Percentiles rank a stretch among this genome's conserved stretches.
These are phyloP conservation scores for Porites australiensis DNA, from an alignment of 64 coral and sea anemone species.

Conservation along the genomic window DNA sequence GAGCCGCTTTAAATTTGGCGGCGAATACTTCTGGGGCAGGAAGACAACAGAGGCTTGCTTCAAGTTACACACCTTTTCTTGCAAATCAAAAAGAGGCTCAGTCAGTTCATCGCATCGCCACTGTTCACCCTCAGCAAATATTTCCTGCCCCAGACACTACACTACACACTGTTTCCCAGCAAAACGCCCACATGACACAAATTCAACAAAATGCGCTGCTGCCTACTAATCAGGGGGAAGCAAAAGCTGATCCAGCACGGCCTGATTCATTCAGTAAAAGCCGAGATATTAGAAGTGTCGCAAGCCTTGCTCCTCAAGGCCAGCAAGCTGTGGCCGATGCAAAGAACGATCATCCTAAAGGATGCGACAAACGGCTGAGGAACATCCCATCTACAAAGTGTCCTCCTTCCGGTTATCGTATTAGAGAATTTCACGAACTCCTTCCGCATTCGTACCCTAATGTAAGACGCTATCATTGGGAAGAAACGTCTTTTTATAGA, in stretches of 20 bases:
- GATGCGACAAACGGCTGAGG: too few relatives aligned
- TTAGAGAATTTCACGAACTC: neutral
- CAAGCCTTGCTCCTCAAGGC: too few relatives aligned
- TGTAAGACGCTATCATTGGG: neutral
- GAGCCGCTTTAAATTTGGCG: neutral
- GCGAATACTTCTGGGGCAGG: neutral
- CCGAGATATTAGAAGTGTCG: neutral
- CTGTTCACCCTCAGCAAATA: constrained; percentile 11
- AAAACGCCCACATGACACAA: neutral
- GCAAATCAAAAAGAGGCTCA: neutral
- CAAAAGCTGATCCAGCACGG: neutral
- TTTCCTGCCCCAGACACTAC: neutral
- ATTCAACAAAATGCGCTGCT: neutral
- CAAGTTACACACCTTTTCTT: neutral
- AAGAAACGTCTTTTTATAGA: neutral
- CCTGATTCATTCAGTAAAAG: neutral
- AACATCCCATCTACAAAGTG: neutral
- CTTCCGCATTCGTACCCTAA: neutral
- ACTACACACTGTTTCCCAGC: neutral
- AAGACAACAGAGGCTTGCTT: neutral
- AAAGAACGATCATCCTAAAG: neutral
- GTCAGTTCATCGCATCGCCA: constrained; percentile 1
- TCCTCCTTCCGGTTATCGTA: neutral
- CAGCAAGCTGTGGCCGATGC: neutral
- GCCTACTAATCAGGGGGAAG: neutral